Evolutionary conservation across 2,797 vertebrate genomes (phyloP).

Genomic region (Rhinogobio ventralis): DNA sequence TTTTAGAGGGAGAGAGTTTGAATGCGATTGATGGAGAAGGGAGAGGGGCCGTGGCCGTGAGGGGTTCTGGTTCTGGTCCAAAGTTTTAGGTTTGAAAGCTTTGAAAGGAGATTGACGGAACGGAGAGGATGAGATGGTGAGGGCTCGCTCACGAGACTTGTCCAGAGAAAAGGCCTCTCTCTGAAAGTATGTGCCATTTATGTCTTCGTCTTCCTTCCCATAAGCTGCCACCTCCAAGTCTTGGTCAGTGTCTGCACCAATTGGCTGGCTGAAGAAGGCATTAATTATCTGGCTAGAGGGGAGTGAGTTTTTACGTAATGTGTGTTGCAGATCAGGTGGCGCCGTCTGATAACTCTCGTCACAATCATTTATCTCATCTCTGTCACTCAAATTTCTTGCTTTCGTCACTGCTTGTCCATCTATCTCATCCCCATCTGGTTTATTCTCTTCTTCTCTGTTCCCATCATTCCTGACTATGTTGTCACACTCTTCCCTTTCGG

Average conservation of each 20-base stretch:
- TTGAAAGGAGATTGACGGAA: slow-evolving; percentile 79
- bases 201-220: slow-evolving; percentile 72
- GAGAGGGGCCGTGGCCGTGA: slow-evolving; percentile 79
- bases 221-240: slow-evolving; percentile 65
- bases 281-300: slow-evolving; percentile 78
- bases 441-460: slow-evolving; percentile 65
- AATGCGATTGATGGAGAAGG: slow-evolving; percentile 81
- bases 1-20: slow-evolving; percentile 82
- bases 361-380: slow-evolving; percentile 68
- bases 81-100: slow-evolving; percentile 75
- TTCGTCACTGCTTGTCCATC: slow-evolving; percentile 55
- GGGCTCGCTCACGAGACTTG: slow-evolving; percentile 75
- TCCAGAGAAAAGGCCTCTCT: slow-evolving; percentile 73
- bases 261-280: slow-evolving; percentile 72
- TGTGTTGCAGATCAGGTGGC: slow-evolving; percentile 57
- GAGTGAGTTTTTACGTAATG: slow-evolving; percentile 78
- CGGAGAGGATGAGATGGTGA: slow-evolving; percentile 83
- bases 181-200: slow-evolving; percentile 78
- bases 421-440: slow-evolving; percentile 52
- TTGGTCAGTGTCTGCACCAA: slow-evolving; percentile 65
- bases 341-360: slow-evolving; percentile 57
- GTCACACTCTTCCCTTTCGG: slow-evolving; percentile 70
- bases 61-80: slow-evolving; percentile 81
- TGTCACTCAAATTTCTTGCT: slow-evolving; percentile 63
- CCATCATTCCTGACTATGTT: slow-evolving; percentile 63